Evolutionary conservation across 1,140 invertebrate species (phyloP), one percentile per base, ranked within the genome.

Genomic region (Mesaphorura yosii): DNA sequence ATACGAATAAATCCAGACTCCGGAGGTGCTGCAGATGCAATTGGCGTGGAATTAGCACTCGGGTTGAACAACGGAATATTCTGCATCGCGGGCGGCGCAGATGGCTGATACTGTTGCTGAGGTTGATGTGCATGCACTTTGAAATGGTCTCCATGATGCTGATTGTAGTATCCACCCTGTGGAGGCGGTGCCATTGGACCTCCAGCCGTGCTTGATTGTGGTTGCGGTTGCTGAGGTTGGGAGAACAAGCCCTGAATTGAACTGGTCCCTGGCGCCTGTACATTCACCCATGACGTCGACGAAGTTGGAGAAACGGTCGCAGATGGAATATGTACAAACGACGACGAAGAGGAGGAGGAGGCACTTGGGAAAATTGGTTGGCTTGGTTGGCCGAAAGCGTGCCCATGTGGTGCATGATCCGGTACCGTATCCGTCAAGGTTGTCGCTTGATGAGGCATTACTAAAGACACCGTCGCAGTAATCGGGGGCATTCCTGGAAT

Each of bases 401-500:
- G 46, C 44, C 12, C 14, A 34, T 34, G 46, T 48, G 6, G 19
- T 5, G 3, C 6, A 17, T 7, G 6, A 7, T 41, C 6, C 6
- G 17, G 7, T 19, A 17, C 39, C 39, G 22, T 6, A 6, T 17
- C 5, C 19, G 5, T 41, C 12, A 48, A 12, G 17, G 23, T 15
- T 12, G 23, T 5, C n/a, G 58, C 29, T 5, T 50, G 54, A 17
- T 50, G 48, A 14, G 57, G 57, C 46, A 57, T 51, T 19, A 59
- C 47, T 52, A 85, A 64, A 28, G 80, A 79, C 19, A 82, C 79
- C 65, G 80, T 83, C 1, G 85, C 82, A n/a, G 82, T 86, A 53
- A 86, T 82, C 4, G 83, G 81, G 20, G 84, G 84, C 81, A 86
- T 83, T 15, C 83, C n/a, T n/a, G n/a, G n/a, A n/a, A n/a, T n/a